phyloP scores from a whole-genome alignment of 2,113 vertebrate genomes.

The Rhinichthys klamathensis region DNA sequence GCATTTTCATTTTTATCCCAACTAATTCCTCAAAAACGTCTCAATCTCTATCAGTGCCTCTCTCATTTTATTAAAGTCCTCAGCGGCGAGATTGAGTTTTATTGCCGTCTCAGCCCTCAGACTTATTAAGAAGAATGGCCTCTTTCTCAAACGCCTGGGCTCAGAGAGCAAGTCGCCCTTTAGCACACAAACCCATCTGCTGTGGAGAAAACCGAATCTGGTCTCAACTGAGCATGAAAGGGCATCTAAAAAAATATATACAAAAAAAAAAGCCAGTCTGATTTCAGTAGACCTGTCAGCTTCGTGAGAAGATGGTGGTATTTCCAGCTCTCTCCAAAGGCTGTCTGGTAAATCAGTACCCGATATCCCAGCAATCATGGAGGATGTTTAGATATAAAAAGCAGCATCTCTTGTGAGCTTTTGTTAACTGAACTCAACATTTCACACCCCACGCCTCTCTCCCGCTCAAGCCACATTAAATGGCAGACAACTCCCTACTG shows the following conservation, averaged over 20 bases:
- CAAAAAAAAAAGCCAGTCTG: background rate
- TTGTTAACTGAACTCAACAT: conserved; percentile 25
- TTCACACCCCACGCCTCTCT: background rate
- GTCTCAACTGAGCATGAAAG: conserved; percentile 22
- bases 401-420: conserved; percentile 6
- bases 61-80: conserved; percentile 26
- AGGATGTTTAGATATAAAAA: conserved; percentile 39
- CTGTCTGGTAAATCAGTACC: conserved; percentile 14
- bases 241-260: conserved; percentile 13
- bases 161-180: background rate
- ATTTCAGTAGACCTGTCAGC: background rate
- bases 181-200: background rate
- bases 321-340: background rate
- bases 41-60: conserved; percentile 15
- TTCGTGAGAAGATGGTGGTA: background rate
- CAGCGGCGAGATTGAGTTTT: conserved; percentile 16
- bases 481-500: conserved; percentile 24
- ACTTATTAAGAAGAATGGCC: conserved; percentile 21
- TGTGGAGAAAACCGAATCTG: conserved; percentile 21
- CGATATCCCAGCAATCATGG: background rate
- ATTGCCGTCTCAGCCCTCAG: conserved; percentile 17
- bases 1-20: background rate
- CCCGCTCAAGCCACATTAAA: background rate
- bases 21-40: conserved; percentile 21
- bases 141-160: conserved; percentile 4